Base-by-base conservation (phyloP, 2,888 invertebrate species). In the Macropis europaea region DNA sequence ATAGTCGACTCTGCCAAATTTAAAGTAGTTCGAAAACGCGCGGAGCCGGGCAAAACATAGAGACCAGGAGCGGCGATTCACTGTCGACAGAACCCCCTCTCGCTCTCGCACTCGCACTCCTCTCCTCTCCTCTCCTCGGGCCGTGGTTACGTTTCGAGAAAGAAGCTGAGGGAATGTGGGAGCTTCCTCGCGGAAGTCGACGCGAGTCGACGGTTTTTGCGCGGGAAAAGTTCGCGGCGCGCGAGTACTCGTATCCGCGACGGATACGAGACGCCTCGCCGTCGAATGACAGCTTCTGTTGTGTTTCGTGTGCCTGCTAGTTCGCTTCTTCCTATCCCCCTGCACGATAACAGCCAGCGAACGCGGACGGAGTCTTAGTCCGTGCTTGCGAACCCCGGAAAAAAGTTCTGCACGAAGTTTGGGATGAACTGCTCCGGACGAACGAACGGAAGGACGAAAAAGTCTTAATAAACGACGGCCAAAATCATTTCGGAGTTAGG, bases 21-120 rank as follows among this genome's bases (percentile, higher is more conserved):
- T 74, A 79, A 81, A 82, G 82, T 82, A 79, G 74, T 82, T 82
- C 59, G 69, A 79, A 82, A 77, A 77, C 77, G 77, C 77, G 77
- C 60, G 50, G 42, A 66, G 47, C 62, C 73, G 67, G 26, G 70
- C 77, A 77, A 77, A 77, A 77, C 77, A 73, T 68, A 63, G 38
- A n/a, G n/a, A n/a, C 67, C 26, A n/a, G 26, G n/a, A n/a, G n/a
- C n/a, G n/a, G 40, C 76, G 76, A 77, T 76, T 77, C 72, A 60
- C 59, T 64, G 26, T 24, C 17, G 62, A 22, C 24, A 34, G 36
- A 56, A 60, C 47, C 66, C 56, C 56, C n/a, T n/a, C n/a, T n/a
- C n/a, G n/a, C n/a, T n/a, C n/a, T n/a, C n/a, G n/a, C n/a, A n/a
- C n/a, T n/a, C n/a, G n/a, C n/a, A n/a, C n/a, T n/a, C n/a, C n/a